These are phyloP conservation scores for Noturus placidus DNA, from an alignment of 2,113 vertebrate genomes.

Conservation along the genomic window DNA sequence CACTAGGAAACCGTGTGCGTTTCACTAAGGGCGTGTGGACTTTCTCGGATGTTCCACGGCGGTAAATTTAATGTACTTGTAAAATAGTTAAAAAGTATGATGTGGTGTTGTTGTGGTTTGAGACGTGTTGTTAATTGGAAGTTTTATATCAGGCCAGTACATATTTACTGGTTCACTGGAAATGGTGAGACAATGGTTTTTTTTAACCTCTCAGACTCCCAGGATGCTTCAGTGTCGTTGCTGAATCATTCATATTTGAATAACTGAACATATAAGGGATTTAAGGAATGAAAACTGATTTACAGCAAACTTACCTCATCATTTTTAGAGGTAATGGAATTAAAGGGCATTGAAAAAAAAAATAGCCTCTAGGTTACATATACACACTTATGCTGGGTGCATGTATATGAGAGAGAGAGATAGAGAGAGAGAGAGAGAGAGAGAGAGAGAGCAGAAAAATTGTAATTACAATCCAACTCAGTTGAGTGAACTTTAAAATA, in stretches of 20 bases:
- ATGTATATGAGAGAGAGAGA: not conserved
- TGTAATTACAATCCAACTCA: constrained; percentile 18
- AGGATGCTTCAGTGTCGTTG: not conserved
- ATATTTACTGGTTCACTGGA: not conserved
- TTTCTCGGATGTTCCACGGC: not conserved
- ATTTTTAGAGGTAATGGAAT: not conserved
- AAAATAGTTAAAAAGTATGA: not conserved
- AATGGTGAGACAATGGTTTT: not conserved
- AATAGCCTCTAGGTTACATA: not conserved
- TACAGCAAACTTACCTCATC: not conserved
- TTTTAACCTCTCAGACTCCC: not conserved
- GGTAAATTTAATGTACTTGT: not conserved
- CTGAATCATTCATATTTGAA: not conserved
- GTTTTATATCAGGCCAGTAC: not conserved
- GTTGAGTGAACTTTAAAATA: constrained; percentile 38
- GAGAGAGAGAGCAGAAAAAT: not conserved
- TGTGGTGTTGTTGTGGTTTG: not conserved
- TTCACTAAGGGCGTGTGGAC: not conserved
- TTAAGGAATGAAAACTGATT: not conserved
- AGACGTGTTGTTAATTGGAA: not conserved
- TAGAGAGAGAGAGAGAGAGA: not conserved
- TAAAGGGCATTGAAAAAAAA: not conserved
- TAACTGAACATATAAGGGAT: not conserved
- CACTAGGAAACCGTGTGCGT: not conserved
- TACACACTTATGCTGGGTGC: not conserved